phyloP scores from a whole-genome alignment of 2,113 vertebrate species.

The Smithornis capensis region DNA sequence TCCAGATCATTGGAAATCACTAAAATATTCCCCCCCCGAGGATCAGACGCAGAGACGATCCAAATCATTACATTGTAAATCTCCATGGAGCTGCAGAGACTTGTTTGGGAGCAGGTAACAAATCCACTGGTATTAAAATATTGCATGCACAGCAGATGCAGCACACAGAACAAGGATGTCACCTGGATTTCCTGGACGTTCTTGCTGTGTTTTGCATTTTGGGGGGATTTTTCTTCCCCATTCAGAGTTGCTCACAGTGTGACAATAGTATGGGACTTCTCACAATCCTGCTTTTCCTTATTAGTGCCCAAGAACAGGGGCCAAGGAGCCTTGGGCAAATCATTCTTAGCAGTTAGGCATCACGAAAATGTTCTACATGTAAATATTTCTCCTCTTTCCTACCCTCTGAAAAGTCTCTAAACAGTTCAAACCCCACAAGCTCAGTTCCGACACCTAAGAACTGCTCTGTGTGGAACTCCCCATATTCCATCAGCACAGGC shows the following conservation, averaged over 20 bases:
- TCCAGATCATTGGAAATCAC: background rate
- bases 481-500: background rate
- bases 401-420: slow-evolving; percentile 61
- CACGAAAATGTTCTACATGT: slow-evolving; percentile 38
- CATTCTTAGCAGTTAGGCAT: slow-evolving; percentile 19
- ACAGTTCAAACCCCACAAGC: slow-evolving; percentile 44
- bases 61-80: background rate
- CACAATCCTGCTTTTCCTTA: slow-evolving; percentile 35
- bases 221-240: background rate
- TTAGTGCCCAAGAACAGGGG: slow-evolving; percentile 29
- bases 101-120: background rate
- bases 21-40: background rate
- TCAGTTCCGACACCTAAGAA: slow-evolving; percentile 27
- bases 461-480: background rate
- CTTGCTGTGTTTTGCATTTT: slow-evolving; percentile 23
- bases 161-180: background rate
- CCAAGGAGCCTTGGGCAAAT: slow-evolving; percentile 53
- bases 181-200: background rate
- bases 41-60: background rate
- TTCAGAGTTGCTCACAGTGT: background rate
- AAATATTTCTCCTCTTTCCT: slow-evolving; percentile 60
- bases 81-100: background rate
- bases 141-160: background rate
- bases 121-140: background rate
- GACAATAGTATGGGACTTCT: slow-evolving; percentile 47